Evolutionary conservation across 2,797 vertebrate species (phyloP).

Genomic region (Hypotaenidia philippensis): DNA sequence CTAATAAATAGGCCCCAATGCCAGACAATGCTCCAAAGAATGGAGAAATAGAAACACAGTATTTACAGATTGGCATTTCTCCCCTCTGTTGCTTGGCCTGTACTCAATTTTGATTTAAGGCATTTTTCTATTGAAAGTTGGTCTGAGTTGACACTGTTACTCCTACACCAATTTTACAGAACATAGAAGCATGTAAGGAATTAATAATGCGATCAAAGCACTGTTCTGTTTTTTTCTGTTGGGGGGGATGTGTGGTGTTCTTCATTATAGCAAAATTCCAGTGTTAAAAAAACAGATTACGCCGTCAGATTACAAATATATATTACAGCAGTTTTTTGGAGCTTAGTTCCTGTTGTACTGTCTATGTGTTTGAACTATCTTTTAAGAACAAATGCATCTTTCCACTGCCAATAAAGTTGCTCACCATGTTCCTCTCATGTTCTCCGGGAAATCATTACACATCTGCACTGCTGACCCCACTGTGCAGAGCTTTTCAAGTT

Average conservation of each 20-base stretch:
- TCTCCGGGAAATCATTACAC: neutral
- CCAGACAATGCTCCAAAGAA: slow-evolving; percentile 19
- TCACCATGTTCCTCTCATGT: neutral
- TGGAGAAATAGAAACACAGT: slow-evolving; percentile 11
- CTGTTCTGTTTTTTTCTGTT: neutral
- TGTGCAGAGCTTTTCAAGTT: neutral
- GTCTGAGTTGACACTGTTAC: neutral
- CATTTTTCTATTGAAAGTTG: slow-evolving; percentile 2
- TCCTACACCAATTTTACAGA: neutral
- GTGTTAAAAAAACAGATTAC: neutral
- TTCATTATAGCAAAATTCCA: neutral
- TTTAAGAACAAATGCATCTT: neutral
- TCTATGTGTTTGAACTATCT: neutral
- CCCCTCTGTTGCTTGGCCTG: neutral
- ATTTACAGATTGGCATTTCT: slow-evolving; percentile 24
- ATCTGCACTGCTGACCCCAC: neutral
- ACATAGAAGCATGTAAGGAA: neutral
- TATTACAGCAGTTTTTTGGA: neutral
- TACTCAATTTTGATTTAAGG: slow-evolving; percentile 41
- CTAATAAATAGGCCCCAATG: slow-evolving; percentile 9
- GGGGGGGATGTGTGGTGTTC: neutral
- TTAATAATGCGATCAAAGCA: slow-evolving; percentile 20
- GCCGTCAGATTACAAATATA: neutral
- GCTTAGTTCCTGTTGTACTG: neutral
- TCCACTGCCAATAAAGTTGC: neutral